Conservation (phyloP, 2,113 vertebrate species). For the Todiramphus chloris region DNA sequence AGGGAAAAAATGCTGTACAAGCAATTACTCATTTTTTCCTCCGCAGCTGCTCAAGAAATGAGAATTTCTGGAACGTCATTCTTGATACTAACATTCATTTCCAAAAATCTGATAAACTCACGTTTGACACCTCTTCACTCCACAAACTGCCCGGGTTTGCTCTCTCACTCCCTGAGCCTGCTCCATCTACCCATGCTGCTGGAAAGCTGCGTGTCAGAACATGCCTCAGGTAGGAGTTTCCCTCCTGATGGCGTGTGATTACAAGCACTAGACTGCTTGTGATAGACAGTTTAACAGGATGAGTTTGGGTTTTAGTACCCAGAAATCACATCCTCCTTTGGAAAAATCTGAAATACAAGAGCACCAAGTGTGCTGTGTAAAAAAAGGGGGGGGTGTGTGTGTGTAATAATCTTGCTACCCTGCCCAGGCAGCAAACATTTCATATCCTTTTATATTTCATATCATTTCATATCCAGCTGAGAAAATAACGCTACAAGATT, state of each 20-base stretch:
- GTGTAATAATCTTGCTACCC: accelerated
- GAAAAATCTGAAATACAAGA: not conserved
- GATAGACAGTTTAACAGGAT: not conserved
- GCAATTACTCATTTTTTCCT: accelerated
- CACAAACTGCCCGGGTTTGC: not conserved
- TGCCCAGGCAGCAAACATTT: not conserved
- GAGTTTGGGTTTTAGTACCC: not conserved
- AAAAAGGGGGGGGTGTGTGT: not conserved
- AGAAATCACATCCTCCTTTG: not conserved
- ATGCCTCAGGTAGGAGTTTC: slow-evolving; percentile 39
- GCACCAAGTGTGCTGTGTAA: not conserved
- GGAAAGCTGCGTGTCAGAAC: slow-evolving; percentile 33
- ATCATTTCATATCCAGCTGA: not conserved
- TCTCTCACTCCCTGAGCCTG: not conserved
- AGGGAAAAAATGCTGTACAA: not conserved
- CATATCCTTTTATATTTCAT: not conserved
- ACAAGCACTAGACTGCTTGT: not conserved
- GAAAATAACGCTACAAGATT: not conserved
- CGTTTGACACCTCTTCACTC: not conserved
- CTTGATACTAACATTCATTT: not conserved
- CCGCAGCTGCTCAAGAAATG: not conserved
- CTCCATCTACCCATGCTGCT: not conserved
- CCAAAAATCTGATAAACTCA: not conserved
- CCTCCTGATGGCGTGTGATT: not conserved
- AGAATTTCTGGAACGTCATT: not conserved